A percentile compares a stretch with the other conserved stretches of the same genome.
phyloP scores from a whole-genome alignment of 64 coral and sea anemone genomes.

The Pocillopora verrucosa region DNA sequence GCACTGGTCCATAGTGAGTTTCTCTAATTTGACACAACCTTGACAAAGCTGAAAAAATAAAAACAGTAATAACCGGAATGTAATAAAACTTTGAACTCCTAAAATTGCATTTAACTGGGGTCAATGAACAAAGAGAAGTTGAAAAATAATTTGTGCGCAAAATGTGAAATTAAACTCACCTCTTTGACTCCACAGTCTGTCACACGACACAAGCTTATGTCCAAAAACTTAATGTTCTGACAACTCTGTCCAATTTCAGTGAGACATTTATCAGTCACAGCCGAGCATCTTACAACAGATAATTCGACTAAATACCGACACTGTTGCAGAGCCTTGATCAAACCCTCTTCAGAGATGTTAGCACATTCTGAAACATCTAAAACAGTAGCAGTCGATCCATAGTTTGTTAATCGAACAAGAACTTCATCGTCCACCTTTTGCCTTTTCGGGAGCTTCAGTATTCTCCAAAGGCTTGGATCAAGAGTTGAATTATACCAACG shows the following conservation, averaged over 20 bases:
- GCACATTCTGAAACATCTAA: conserved; percentile 79
- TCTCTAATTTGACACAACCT: conserved; percentile 77
- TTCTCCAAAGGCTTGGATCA: conserved; percentile 68
- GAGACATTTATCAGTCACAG: conserved; percentile 61
- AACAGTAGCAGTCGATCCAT: conserved; percentile 28
- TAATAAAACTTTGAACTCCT: background rate
- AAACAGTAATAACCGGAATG: background rate
- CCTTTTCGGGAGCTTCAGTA: conserved; percentile 45
- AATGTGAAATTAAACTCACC: conserved; percentile 36
- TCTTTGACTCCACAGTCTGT: conserved; percentile 78
- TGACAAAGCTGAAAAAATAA: conserved; percentile 66
- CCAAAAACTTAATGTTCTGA: conserved; percentile 44
- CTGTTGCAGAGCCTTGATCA: conserved; percentile 35
- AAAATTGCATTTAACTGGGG: background rate
- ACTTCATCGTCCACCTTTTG: conserved; percentile 59
- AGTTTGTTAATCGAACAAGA: conserved; percentile 38
- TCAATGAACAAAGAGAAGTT: too few species aligned
- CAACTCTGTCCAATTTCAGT: conserved; percentile 65
- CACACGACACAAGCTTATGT: conserved; percentile 79
- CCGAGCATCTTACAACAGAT: conserved; percentile 46
- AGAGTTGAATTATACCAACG: conserved; percentile 65
- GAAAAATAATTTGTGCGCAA: background rate
- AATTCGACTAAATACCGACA: conserved; percentile 65
- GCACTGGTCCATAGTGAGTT: conserved; percentile 87
- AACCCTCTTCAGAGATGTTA: conserved; percentile 62